Evolutionary conservation across 37 sponge, comb jelly and placozoan genomes (phyloP).

Genomic region (Cladorhizidae sp.): DNA sequence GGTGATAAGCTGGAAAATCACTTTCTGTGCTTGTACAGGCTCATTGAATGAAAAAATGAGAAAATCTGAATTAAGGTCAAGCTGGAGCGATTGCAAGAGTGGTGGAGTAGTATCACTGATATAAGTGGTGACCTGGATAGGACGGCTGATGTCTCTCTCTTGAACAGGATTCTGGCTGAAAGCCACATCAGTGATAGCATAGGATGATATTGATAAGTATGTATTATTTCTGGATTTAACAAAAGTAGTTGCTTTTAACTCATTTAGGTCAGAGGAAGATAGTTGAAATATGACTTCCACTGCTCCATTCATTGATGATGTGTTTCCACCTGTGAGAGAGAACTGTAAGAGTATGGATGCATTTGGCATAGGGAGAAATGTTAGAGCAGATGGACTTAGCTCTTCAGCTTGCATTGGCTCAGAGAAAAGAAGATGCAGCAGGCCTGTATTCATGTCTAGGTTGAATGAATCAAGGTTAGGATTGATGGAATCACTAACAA

Average conservation of each 20-base stretch:
- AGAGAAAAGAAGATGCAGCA: conserved; percentile 74
- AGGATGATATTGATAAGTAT: conserved; percentile 55
- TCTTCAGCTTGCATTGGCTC: conserved; percentile 75
- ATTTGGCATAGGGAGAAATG: conserved; percentile 63
- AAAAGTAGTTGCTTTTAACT: conserved; percentile 63
- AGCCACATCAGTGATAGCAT: conserved; percentile 62
- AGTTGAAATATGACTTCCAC: conserved; percentile 47
- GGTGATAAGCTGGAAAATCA: conserved; percentile 16
- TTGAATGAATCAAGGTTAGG: conserved; percentile 69
- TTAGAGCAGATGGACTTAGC: conserved; percentile 48
- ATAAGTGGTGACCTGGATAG: conserved; percentile 54
- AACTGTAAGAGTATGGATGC: conserved; percentile 53
- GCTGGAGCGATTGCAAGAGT: conserved; percentile 33
- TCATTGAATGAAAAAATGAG: conserved; percentile 76
- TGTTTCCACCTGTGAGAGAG: conserved; percentile 49
- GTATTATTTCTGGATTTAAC: conserved; percentile 56
- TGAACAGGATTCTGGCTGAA: conserved; percentile 44
- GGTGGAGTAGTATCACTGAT: conserved; percentile 70
- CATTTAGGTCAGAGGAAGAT: conserved; percentile 46
- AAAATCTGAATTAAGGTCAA: conserved; percentile 64
- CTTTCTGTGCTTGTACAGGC: conserved; percentile 49
- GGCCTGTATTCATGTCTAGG: conserved; percentile 83
- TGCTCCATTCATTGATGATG: conserved; percentile 57
- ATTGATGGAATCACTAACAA: conserved; percentile 54
- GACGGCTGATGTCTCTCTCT: conserved; percentile 19